Conservation (phyloP, 2,888 invertebrate species). For the Acanthoscelides obtectus region DNA sequence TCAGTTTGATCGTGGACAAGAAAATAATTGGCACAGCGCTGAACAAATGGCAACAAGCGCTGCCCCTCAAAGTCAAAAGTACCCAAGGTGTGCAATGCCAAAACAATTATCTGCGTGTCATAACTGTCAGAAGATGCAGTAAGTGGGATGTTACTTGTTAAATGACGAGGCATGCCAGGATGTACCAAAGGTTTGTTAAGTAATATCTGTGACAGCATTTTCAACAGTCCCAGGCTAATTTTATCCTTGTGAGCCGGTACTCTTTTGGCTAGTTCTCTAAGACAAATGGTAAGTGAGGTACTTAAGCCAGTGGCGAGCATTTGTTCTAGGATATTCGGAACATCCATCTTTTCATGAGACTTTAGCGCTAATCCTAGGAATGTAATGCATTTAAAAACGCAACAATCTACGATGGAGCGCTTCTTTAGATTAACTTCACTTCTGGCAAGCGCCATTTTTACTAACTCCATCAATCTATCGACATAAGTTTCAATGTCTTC, state of each 20-base stretch:
- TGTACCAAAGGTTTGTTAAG: constrained; percentile 83
- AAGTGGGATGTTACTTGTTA: constrained; percentile 48
- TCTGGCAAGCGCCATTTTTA: constrained; percentile 53
- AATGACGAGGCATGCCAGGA: constrained; percentile 70
- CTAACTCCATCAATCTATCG: constrained; percentile 78
- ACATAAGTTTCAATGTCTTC: constrained; percentile 75
- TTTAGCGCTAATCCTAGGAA: constrained; percentile 82
- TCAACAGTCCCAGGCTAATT: constrained; percentile 88
- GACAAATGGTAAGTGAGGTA: constrained; percentile 82
- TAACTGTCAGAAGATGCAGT: constrained; percentile 53
- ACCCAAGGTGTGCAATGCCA: constrained; percentile 90
- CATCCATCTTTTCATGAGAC: constrained; percentile 69
- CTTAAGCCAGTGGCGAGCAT: constrained; percentile 92
- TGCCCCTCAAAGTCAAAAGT: constrained; percentile 83
- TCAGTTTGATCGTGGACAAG: constrained; percentile 81
- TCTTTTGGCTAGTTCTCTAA: constrained; percentile 83
- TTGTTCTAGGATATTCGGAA: constrained; percentile 79
- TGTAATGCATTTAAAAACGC: constrained; percentile 91
- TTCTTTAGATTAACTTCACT: constrained; percentile 74
- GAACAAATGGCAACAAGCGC: constrained; percentile 86
- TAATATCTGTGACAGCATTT: constrained; percentile 85
- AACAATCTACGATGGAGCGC: constrained; percentile 70
- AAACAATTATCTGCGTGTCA: constrained; percentile 79
- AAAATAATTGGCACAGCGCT: constrained; percentile 88
- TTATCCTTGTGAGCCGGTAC: constrained; percentile 80